phyloP scores from a whole-genome alignment of 2,888 invertebrate genomes.

The Noctua janthina region DNA sequence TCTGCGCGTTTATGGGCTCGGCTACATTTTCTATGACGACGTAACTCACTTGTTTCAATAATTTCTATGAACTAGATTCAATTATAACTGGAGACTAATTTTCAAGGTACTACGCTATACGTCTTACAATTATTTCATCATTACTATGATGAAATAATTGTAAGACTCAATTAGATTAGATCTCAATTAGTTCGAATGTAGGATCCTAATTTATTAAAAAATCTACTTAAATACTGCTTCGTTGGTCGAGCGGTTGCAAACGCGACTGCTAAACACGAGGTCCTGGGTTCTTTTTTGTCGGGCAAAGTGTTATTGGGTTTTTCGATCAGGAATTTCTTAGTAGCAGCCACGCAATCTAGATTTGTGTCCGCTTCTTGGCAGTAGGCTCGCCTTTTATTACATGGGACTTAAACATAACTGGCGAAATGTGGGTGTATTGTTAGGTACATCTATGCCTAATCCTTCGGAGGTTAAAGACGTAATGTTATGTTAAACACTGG shows the following conservation, averaged over 20 bases:
- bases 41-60: constrained; percentile 1
- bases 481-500: neutral
- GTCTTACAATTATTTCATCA: too few relatives aligned
- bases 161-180: too few relatives aligned
- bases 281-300: neutral
- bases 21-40: neutral
- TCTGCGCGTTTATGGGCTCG: constrained; percentile 16
- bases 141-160: too few relatives aligned
- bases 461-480: neutral
- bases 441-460: neutral
- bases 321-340: neutral
- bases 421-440: neutral
- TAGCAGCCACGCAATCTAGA: neutral
- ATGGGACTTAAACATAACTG: neutral
- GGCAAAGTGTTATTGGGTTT: neutral
- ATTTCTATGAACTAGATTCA: constrained; percentile 5
- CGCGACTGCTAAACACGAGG: neutral
- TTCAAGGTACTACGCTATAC: neutral
- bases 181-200: neutral
- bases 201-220: neutral
- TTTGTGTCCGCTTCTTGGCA: neutral
- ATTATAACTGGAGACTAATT: neutral
- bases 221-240: neutral
- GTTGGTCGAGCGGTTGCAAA: neutral
- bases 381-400: neutral